These are phyloP conservation scores for Callipepla squamata DNA, from an alignment of 2,113 vertebrate species.

Conservation along the genomic window DNA sequence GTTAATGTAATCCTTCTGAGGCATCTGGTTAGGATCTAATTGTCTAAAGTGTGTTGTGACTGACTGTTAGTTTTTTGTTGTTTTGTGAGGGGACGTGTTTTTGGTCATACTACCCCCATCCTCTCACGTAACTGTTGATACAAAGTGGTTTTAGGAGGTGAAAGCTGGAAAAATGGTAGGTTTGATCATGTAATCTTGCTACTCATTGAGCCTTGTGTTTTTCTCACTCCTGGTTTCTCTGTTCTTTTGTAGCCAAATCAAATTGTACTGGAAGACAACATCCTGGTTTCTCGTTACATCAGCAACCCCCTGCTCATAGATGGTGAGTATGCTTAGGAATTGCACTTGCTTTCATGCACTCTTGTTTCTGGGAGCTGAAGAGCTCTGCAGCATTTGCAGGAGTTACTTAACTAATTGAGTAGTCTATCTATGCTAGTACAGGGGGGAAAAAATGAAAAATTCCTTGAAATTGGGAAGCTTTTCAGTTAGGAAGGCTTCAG, in stretches of 20 bases:
- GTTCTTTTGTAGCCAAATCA: conserved; percentile 87
- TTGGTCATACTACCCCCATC: background rate
- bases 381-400: background rate
- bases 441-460: background rate
- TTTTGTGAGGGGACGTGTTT: background rate
- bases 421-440: background rate
- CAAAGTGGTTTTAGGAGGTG: background rate
- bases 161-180: background rate
- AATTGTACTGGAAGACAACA: conserved; percentile 94
- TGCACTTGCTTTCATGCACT: background rate
- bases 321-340: conserved; percentile 79
- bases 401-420: background rate
- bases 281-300: conserved; percentile 94
- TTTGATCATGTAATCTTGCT: background rate
- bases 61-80: background rate
- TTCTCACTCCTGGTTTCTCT: conserved; percentile 54
- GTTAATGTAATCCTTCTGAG: background rate
- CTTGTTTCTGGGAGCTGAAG: background rate
- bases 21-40: background rate
- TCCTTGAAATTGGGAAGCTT: background rate
- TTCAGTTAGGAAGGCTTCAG: background rate
- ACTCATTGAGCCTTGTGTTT: background rate
- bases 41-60: background rate
- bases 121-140: background rate
- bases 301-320: conserved; percentile 93